Base-by-base conservation (phyloP, 2,888 invertebrate species). In the Andrena marginata region DNA sequence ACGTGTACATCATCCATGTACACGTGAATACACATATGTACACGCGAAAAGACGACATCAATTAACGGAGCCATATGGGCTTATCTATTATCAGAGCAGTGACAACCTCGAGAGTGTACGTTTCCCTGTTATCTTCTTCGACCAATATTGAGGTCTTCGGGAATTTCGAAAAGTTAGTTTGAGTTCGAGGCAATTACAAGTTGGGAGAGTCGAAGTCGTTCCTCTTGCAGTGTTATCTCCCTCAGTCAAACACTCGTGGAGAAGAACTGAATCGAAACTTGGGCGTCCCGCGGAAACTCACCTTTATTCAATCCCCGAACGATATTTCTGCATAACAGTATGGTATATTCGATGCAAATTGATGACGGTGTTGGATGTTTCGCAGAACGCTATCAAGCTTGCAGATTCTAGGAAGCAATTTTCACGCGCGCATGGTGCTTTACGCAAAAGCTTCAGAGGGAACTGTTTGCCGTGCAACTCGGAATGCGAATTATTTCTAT, bases 381-480 rank as follows among this genome's bases (percentile, higher is more conserved):
- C 49, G 8, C 63, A 49, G 67, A 16, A 7, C 20, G 65, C 20
- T 16, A 51, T 48, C 42, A 59, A 42, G 51, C 48, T 59, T 54
- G 51, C 65, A 68, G 51, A 65, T 72, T 35, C 70, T 54, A 48
- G 68, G 35, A 54, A 59, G 76, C 65, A 64, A 73, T 73, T 69
- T 70, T 56, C 23, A 35, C 26, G 54, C 7, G 33, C 29, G 29
- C 26, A 48, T 20, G 31, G 5, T 31, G 31, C n/a, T 42, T 60
- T 51, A 23, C 67, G 31, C 60, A 56, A 69, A 42, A 80, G 59
- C 49, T 26, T 29, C 35, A 8, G 26, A 26, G 20, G 13, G 35
- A n/a, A 54, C 13, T 16, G 31, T 51, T 23, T 60, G 26, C 7
- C 16, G 16, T 16, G n/a, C 23, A 8, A 23, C 10, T n/a, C 64